A percentile compares a stretch with the other conserved stretches of the same genome.
Conservation (phyloP, 1,140 invertebrate species). For the Listronotus bonariensis region DNA sequence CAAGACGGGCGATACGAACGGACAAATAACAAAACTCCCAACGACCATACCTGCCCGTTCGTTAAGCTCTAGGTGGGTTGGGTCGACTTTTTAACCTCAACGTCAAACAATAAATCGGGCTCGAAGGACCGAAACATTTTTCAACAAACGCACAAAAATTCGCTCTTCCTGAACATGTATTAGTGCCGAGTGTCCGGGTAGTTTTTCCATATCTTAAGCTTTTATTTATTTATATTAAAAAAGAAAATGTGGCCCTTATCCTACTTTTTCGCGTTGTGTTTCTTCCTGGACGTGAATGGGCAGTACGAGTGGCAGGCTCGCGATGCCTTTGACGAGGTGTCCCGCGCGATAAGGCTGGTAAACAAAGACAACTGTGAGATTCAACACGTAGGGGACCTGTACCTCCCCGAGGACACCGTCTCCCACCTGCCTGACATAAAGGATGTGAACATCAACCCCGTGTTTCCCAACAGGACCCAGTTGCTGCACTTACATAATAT, state of each 20-base stretch:
- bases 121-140: background rate
- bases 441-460: conserved; percentile 91
- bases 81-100: conserved; percentile 20
- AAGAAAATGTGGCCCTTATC: conserved; percentile 21
- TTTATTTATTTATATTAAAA: background rate
- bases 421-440: conserved; percentile 94
- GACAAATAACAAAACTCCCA: conserved; percentile 5
- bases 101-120: conserved; percentile 5
- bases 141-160: conserved; percentile 6
- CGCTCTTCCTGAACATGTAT: conserved; percentile 1
- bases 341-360: conserved; percentile 79
- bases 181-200: background rate
- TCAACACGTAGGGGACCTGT: conserved; percentile 81
- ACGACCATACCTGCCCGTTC: conserved; percentile 10
- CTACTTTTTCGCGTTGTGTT: conserved; percentile 32
- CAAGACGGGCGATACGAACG: conserved; percentile 6
- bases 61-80: conserved; percentile 19
- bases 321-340: conserved; percentile 88
- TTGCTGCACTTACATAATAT: conserved; percentile 94
- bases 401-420: conserved; percentile 79
- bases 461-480: conserved; percentile 93
- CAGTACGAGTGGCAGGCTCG: conserved; percentile 88
- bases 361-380: conserved; percentile 86
- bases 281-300: conserved; percentile 67
- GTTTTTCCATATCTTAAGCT: too few species aligned